Conservation (phyloP, 23 tunicate genomes). For the Diplosoma virens region DNA sequence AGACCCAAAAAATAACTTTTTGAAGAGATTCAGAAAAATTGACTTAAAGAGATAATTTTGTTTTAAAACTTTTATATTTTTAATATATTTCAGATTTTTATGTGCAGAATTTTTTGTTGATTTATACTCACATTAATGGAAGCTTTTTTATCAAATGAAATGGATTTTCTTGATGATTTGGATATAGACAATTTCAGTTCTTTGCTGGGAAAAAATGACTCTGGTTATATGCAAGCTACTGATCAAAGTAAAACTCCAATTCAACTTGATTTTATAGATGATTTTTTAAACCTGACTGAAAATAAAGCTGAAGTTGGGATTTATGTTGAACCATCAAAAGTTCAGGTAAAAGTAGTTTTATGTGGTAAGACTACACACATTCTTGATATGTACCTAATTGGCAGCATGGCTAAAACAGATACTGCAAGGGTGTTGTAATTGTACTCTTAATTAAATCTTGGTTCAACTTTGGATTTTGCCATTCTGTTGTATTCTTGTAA, state of each 20-base stretch:
- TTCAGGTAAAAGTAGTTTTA: no score
- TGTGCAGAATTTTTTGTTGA: background rate
- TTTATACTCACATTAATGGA: no score
- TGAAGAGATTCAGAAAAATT: no score
- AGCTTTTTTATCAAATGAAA: background rate
- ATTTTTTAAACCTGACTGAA: background rate
- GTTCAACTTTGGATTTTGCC: no score
- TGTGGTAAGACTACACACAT: no score
- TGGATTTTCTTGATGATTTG: conserved; percentile 8
- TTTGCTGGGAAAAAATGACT: background rate
- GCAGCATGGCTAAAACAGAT: no score
- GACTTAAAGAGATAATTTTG: background rate
- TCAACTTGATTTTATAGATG: conserved; percentile 13
- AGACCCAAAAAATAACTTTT: no score
- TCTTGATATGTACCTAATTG: no score
- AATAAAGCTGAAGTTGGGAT: background rate
- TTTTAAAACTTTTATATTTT: background rate
- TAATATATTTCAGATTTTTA: background rate
- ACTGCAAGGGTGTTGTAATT: no score
- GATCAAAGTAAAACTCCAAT: background rate
- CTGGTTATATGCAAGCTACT: background rate
- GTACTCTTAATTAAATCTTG: no score
- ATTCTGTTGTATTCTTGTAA: no score
- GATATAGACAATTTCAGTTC: background rate
- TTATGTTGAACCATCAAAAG: conserved; percentile 9